Evolutionary conservation across 2,113 vertebrate genomes (phyloP), one percentile per base, ranked within the genome.

Genomic region (Diadophis punctatus): DNA sequence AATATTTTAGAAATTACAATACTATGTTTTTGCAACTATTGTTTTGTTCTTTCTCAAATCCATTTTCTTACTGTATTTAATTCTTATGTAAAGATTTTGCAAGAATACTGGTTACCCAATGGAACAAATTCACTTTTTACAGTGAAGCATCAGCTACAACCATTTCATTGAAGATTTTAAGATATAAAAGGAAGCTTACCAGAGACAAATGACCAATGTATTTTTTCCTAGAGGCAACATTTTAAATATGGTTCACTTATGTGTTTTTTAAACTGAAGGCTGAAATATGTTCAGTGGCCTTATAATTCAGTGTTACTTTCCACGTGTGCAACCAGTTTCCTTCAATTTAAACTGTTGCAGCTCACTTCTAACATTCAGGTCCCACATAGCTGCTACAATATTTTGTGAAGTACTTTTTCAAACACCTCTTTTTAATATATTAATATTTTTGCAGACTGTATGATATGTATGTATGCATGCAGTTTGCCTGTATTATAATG

Each of bases 1-100:
- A 98, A 91, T 98, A 98, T 98, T 98, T 97, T 95, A 96, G 97
- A 98, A 97, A 96, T 63, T 85, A 94, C 51, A 27, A 97, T 86
- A 94, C 94, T 95, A 95, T 95, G 95, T 97, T 96, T 95, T 96
- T 96, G 96, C 97, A 97, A 94, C 91, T 30, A 89, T 95, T 96
- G 86, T 93, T 89, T 96, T 94, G 92, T 96, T 27, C n/a, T 18
- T 23, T 55, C 10, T 63, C 3, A 4, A 74, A 43, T 90, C 27
- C 12, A 49, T 89, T 39, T 60, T 85, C 55, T 34, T 74, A 55
- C 18, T 84, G 86, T 85, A 58, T 49, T 1, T 23, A 49, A 27
- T 49, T 51, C 88, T 58, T 27, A 56, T 89, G n/a, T 56, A 23
- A 58, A 16, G 1, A 20, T 4, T 52, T 55, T 89, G 39, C n/a